A percentile compares a stretch with the other conserved stretches of the same genome.
phyloP scores from a whole-genome alignment of 2,888 invertebrate species.

The Copidosoma aretas region DNA sequence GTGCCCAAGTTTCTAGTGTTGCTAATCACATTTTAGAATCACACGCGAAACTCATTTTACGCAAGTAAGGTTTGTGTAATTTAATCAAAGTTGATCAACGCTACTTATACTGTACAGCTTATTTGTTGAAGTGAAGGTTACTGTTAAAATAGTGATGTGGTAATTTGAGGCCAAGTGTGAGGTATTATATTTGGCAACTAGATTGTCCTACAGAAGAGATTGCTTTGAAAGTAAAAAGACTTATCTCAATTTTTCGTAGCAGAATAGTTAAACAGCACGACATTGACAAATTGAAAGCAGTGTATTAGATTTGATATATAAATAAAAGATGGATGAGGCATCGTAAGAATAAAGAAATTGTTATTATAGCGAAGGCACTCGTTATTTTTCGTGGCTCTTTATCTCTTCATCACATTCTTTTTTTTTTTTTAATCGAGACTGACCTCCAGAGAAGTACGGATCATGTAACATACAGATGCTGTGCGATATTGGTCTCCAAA shows the following conservation, averaged over 20 bases:
- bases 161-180: conserved; percentile 17
- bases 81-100: not conserved
- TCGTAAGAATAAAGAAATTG: conserved; percentile 29
- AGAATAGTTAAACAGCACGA: conserved; percentile 24
- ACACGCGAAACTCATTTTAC: not conserved
- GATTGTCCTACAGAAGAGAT: conserved; percentile 20
- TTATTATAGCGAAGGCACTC: conserved; percentile 39
- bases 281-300: conserved; percentile 37
- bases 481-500: conserved; percentile 16
- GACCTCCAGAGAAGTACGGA: conserved; percentile 34
- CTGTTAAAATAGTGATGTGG: conserved; percentile 34
- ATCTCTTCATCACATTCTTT: conserved; percentile 10
- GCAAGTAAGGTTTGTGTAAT: not conserved
- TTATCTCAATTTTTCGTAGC: conserved; percentile 23
- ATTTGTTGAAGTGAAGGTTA: conserved; percentile 16
- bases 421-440: conserved; percentile 28
- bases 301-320: conserved; percentile 32
- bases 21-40: not conserved
- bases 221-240: conserved; percentile 18
- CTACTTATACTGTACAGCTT: not conserved
- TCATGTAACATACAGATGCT: conserved; percentile 13
- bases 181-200: conserved; percentile 17
- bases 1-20: too few species aligned
- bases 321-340: conserved; percentile 23
- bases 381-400: conserved; percentile 36